Evolutionary conservation across 2,113 vertebrate species (phyloP), one percentile per base, ranked within the genome.

Genomic region (Sylvietta virens): DNA sequence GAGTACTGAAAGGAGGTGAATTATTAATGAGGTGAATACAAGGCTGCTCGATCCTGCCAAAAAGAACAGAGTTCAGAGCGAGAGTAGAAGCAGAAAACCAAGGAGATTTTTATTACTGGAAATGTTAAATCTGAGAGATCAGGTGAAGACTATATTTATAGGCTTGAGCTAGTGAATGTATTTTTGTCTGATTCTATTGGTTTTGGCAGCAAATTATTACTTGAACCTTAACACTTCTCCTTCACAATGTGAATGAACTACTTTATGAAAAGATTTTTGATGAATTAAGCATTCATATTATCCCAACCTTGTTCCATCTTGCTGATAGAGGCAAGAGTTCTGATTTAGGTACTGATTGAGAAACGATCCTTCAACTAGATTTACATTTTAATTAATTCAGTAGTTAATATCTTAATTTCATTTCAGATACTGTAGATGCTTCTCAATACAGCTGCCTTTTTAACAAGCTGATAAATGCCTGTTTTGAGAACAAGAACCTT

Each of bases 381-480:
- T 81, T 86, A 37, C 8, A 26, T 94, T 92, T 80, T 10, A 51
- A 44, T 71, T 81, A 86, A 62, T 91, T 81, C 22, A 44, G 23
- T 53, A 65, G 30, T 77, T 90, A 78, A 89, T 81, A 37, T n/a
- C 48, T 79, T 93, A 37, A 61, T 96, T 95, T 97, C 44, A 47
- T 97, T 98, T 91, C 97, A 99, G 99, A 97, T 94, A 50, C 51
- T 44, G 40, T 98, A 27, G 94, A 98, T 85, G 82, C 97, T 58
- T 97, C 98, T 81, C 98, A 98, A 64, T 98, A 98, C 71, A 92
- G 81, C 39, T 44, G 86, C 72, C 94, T 99, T 95, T 99, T 99
- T 95, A 99, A 98, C 81, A 92, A 98, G 73, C 98, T 99, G 81
- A 97, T 99, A 66, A 96, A 93, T 61, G 96, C 97, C 93, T 99